Base-by-base conservation (phyloP, 2,113 vertebrate genomes). In the Australoheros scitulus region DNA sequence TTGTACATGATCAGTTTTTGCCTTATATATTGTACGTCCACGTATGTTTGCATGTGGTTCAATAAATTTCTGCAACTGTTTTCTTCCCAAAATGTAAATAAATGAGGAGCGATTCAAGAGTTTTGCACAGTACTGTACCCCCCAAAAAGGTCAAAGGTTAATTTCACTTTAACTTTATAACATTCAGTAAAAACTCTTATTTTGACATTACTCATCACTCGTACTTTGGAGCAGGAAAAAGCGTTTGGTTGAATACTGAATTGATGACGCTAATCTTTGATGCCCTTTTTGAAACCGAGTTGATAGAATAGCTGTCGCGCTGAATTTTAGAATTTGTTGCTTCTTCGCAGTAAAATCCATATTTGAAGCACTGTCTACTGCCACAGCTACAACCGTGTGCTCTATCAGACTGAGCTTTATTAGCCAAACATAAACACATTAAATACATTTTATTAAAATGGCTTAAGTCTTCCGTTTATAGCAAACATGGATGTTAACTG, bases 401-500 rank as follows among this genome's bases (percentile, higher is more conserved):
- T 50, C 14, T 17, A 17, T 50, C 17, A 72, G 43, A 52, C 43
- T 72, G 26, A 72, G 68, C 47, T 52, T 72, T 72, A 52, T 72
- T 72, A 52, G 47, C 43, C 65, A 72, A 72, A 72, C 2, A 7
- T 72, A 55, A 72, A 7, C 18, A 72, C 26, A 55, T 32, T n/a
- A 32, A 72, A 55, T 32, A 13, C 47, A 55, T 72, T 55, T 72
- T n/a, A 72, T 20, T 72, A 34, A 72, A 72, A 72, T n/a, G 32
- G 68, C 43, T 26, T 34, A 55, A 72, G 18, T 72, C 18, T 72
- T 52, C 50, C 65, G 15, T 52, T 52, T 72, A 72, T 72, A 22
- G 43, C 43, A 72, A 72, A 72, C 65, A 52, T 52, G 65, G 65
- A 72, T 72, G 65, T 52, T 72, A 72, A 72, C 43, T 72, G 47